These are phyloP conservation scores for Varanus salvator DNA, from an alignment of 2,113 vertebrate species.

Conservation along the genomic window DNA sequence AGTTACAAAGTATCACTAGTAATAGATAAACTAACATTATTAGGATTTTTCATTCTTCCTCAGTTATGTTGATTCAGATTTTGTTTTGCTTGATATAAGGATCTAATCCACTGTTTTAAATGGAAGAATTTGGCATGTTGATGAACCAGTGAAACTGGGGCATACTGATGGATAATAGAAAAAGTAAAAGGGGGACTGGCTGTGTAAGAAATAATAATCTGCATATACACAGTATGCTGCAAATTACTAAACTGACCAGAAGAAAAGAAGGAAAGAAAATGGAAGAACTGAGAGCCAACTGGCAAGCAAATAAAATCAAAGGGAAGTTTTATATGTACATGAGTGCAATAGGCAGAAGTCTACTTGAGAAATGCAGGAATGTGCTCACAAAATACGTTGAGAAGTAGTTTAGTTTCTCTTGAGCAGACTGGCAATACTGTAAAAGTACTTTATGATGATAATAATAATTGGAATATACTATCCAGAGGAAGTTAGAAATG, in stretches of 20 bases:
- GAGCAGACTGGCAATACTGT: neutral
- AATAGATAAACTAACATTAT: neutral
- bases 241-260: neutral
- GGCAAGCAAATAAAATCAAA: neutral
- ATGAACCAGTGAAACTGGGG: neutral
- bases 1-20: no score
- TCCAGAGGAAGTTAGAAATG: neutral
- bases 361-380: neutral
- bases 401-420: neutral
- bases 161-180: constrained; percentile 28
- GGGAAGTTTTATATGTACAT: neutral
- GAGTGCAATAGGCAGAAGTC: neutral
- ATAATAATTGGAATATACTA: neutral
- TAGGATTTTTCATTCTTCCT: neutral
- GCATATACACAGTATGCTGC: neutral
- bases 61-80: neutral
- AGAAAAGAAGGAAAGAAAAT: neutral
- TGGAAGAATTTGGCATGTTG: neutral
- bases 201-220: neutral
- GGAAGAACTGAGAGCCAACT: neutral
- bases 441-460: neutral
- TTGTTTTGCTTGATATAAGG: neutral
- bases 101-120: constrained; percentile 3
- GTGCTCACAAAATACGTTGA: neutral
- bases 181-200: constrained; percentile 14